A percentile compares a stretch with the other conserved stretches of the same genome.
phyloP scores from a whole-genome alignment of 2,797 vertebrate species.

The Malacoraja senta region DNA sequence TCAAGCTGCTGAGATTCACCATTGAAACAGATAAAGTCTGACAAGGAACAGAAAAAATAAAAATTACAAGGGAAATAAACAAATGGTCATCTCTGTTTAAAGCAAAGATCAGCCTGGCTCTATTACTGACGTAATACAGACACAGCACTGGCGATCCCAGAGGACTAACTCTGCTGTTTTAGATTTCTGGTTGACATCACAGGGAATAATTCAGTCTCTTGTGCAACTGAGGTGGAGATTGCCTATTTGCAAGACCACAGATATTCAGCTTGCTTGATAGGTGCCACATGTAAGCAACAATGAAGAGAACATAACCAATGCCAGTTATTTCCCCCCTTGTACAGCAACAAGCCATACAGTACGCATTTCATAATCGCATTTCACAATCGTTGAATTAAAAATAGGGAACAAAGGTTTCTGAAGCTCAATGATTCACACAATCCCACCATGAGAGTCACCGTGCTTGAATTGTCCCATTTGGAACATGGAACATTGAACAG shows the following conservation, averaged over 20 bases:
- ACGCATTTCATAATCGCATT: neutral
- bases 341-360: neutral
- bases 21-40: neutral
- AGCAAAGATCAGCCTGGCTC: neutral
- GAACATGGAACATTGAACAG: too few species aligned
- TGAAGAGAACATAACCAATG: neutral
- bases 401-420: neutral
- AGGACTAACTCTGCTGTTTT: neutral
- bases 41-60: slow-evolving; percentile 11
- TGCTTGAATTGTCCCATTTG: too few species aligned
- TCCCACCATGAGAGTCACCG: neutral
- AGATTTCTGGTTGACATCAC: neutral
- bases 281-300: neutral
- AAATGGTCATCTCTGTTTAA: neutral
- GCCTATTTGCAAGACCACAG: neutral
- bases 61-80: neutral
- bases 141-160: neutral
- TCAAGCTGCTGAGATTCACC: neutral
- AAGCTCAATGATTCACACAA: neutral
- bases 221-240: neutral
- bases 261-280: neutral
- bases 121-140: neutral
- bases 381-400: neutral
- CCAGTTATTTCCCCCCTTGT: neutral
- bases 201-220: neutral